Evolutionary conservation across 2,113 vertebrate genomes (phyloP).

Genomic region (Chaenocephalus aceratus): DNA sequence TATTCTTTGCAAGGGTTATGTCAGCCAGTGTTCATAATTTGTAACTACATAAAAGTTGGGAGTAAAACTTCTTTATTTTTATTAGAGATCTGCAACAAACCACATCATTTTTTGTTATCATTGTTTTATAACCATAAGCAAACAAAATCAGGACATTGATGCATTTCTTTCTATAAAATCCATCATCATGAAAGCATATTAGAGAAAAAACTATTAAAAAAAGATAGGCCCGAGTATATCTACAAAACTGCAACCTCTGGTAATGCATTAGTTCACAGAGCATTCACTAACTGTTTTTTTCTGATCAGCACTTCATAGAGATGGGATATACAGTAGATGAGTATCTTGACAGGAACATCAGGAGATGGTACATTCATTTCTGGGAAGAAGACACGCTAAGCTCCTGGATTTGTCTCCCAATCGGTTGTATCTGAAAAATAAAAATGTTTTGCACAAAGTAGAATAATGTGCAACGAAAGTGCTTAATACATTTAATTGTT

Average conservation of each 20-base stretch:
- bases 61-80: background rate
- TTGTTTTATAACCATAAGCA: background rate
- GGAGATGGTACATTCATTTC: background rate
- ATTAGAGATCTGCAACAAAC: conserved; percentile 19
- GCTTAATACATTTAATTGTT: background rate
- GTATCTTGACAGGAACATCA: conserved; percentile 11
- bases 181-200: background rate
- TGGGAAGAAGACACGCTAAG: conserved; percentile 42
- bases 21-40: background rate
- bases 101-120: background rate
- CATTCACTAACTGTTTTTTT: background rate
- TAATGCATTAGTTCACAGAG: background rate
- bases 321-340: background rate
- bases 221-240: background rate
- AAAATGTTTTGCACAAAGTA: background rate
- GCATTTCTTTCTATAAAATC: conserved; percentile 6
- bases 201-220: conserved; percentile 2
- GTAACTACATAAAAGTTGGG: background rate
- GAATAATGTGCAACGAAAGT: background rate
- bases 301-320: background rate
- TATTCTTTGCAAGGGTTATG: background rate
- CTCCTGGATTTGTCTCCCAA: conserved; percentile 69
- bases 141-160: background rate
- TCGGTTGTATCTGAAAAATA: conserved; percentile 69
- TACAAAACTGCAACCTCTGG: background rate